These are phyloP conservation scores for Gonatopus flavifemur DNA, from an alignment of 1,140 invertebrate genomes.

Conservation along the genomic window DNA sequence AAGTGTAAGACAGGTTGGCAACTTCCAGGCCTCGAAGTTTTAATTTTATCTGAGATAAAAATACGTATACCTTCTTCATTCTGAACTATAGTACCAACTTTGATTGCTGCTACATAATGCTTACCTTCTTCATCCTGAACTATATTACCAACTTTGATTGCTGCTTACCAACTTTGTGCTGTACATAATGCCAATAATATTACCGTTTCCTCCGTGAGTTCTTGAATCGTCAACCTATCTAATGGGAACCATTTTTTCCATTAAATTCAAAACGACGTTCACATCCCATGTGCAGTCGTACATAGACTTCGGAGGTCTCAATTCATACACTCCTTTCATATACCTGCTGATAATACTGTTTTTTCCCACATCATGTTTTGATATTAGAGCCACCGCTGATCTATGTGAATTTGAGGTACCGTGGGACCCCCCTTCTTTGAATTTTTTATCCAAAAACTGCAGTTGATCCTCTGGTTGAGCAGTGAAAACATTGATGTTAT, in stretches of 20 bases:
- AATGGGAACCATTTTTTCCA: constrained; percentile 9
- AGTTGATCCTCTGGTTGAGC: neutral
- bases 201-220: constrained; percentile 20
- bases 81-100: neutral
- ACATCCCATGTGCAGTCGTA: constrained; percentile 31
- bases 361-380: constrained; percentile 16
- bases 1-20: constrained; percentile 1
- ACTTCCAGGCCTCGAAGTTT: neutral
- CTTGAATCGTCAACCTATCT: constrained; percentile 12
- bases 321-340: constrained; percentile 24
- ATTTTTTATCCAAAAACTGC: constrained; percentile 17
- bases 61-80: neutral
- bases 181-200: constrained; percentile 25
- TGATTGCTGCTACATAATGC: constrained; percentile 2
- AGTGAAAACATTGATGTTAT: constrained; percentile 8
- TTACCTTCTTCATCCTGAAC: too few species aligned
- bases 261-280: constrained; percentile 21
- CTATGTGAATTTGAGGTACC: constrained; percentile 26
- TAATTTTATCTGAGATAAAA: constrained; percentile 2
- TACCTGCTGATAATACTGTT: constrained; percentile 22
- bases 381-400: constrained; percentile 24
- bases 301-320: constrained; percentile 23
- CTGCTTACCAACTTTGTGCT: constrained; percentile 15
- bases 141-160: too few species aligned
- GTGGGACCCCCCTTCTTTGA: constrained; percentile 21